Base-by-base conservation (phyloP, 2,888 invertebrate genomes). In the Dioctria linearis region DNA sequence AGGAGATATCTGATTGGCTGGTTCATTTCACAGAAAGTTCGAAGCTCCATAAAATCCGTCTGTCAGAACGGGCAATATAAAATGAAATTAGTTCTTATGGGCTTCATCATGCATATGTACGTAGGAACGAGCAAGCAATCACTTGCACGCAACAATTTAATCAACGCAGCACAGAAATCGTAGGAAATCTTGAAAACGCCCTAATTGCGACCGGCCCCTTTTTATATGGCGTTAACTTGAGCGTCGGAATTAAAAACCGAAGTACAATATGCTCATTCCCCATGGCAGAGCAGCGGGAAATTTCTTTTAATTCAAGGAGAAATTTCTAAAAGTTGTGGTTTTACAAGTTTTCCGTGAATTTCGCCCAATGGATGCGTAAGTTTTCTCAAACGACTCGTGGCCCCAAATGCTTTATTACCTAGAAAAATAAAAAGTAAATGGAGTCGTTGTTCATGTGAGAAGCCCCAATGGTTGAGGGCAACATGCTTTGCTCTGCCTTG, bases 111-210 rank as follows among this genome's bases (percentile, higher is more conserved):
- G 25, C 25, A 25, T 25, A 25, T 25, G 25, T 25, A 25, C 25
- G 25, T 25, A 25, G 25, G 25, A 25, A 25, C 25, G 46, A 46
- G 46, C 46, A 25, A 84, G 85, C 86, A 88, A 88, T 88, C 87
- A 88, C 86, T 86, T 85, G 86, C 88, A 88, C 88, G 88, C 88
- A 86, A 88, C 87, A 85, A 86, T 86, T 87, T 88, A 87, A 88
- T 88, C 87, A 88, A 86, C 86, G 85, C 85, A 42, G 57, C 39
- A 11, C 39, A 54, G 43, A 78, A 78, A 78, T 51, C 40, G 39
- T 65, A 78, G 13, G 40, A n/a, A 54, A 76, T 76, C 43, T 43
- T 46, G 39, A 49, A 76, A 76, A 42, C 51, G 73, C 59, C 59
- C 54, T 73, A 54, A 73, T 59, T 73, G n/a, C 73, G 57, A 40